These are phyloP conservation scores for Periophthalmodon schlosseri DNA, from an alignment of 2,113 vertebrate species.

Conservation along the genomic window DNA sequence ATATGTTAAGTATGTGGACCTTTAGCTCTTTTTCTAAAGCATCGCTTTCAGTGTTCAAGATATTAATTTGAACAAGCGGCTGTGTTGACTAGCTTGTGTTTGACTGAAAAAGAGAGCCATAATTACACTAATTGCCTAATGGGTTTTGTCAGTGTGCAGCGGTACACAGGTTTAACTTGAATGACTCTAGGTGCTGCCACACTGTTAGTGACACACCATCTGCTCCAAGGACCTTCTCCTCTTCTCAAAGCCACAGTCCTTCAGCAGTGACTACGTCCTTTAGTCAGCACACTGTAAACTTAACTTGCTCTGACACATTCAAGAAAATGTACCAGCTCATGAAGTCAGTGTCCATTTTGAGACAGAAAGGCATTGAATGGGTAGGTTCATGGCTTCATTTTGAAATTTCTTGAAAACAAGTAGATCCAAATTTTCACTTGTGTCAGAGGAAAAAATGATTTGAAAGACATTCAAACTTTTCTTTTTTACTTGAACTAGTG, in stretches of 20 bases:
- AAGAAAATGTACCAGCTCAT: background rate
- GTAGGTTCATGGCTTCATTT: background rate
- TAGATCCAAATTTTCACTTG: no score
- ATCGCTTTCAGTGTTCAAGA: background rate
- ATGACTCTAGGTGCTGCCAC: slow-evolving; percentile 11
- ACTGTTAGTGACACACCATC: slow-evolving; percentile 7
- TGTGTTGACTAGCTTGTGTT: background rate
- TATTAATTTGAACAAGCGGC: slow-evolving; percentile 5
- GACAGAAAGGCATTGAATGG: no score
- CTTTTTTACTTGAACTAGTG: background rate
- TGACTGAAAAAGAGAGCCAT: slow-evolving; percentile 2
- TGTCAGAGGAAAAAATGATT: background rate
- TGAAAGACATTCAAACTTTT: background rate
- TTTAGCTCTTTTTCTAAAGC: background rate
- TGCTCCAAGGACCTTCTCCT: background rate
- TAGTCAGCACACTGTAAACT: background rate
- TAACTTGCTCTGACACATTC: background rate
- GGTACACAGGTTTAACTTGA: background rate
- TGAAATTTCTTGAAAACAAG: background rate
- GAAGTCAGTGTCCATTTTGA: background rate
- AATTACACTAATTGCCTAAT: slow-evolving; percentile 4
- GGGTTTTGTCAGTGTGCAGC: slow-evolving; percentile 6
- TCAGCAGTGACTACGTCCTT: background rate
- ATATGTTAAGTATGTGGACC: background rate
- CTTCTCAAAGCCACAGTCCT: background rate